A percentile compares a stretch with the other conserved stretches of the same genome.
phyloP scores from a whole-genome alignment of 2,797 vertebrate genomes.

The Okamejei kenojei region DNA sequence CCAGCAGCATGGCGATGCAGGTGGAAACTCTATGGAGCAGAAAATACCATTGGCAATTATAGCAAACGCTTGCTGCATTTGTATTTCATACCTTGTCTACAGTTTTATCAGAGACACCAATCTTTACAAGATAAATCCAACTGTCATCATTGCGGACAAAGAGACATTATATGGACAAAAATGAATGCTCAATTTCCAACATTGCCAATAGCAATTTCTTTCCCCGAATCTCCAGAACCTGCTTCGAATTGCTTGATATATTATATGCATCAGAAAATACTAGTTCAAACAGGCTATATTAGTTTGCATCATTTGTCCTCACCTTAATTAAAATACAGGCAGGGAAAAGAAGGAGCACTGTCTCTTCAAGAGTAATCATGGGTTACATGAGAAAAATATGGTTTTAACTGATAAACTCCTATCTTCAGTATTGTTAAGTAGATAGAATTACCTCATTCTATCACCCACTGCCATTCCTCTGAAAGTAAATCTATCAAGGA shows the following conservation, averaged over 20 bases:
- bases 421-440: conserved; percentile 38
- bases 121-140: background rate
- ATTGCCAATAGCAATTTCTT: background rate
- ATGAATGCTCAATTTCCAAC: background rate
- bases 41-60: background rate
- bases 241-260: background rate
- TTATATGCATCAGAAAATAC: background rate
- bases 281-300: conserved; percentile 2
- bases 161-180: too few relatives aligned
- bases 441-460: conserved; percentile 91
- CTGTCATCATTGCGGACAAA: background rate
- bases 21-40: background rate
- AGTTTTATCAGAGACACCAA: background rate
- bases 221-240: background rate
- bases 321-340: conserved; percentile 29
- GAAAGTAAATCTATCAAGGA: conserved; percentile 86
- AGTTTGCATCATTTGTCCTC: conserved; percentile 17
- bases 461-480: conserved; percentile 96
- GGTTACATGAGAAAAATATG: conserved; percentile 30
- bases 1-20: background rate
- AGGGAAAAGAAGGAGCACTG: conserved; percentile 36
- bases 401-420: conserved; percentile 35
- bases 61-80: background rate
- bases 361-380: conserved; percentile 36
- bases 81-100: background rate